Evolutionary conservation across 2,113 vertebrate species (phyloP).

Genomic region (Menidia beryllina): DNA sequence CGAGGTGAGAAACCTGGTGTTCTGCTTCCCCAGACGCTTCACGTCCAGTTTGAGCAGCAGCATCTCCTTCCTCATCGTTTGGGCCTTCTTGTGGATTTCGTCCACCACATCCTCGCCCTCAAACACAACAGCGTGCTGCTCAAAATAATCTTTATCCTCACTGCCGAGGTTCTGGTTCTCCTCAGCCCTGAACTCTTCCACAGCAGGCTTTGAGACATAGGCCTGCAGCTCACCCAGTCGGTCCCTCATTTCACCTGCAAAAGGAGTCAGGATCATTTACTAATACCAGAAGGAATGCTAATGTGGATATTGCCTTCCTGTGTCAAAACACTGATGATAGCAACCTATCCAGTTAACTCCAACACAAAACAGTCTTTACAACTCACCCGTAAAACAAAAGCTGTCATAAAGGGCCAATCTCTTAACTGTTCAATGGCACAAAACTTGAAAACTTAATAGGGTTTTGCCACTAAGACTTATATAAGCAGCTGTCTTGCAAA

Average conservation of each 20-base stretch:
- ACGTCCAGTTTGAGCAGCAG: constrained; percentile 86
- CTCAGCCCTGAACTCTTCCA: constrained; percentile 15
- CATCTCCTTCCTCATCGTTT: constrained; percentile 87
- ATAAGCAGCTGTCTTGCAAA: background rate
- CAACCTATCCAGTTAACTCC: too few species aligned
- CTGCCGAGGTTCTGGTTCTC: background rate
- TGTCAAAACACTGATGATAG: too few species aligned
- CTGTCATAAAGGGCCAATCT: background rate
- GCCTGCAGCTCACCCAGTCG: constrained; percentile 86
- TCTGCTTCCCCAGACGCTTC: constrained; percentile 91
- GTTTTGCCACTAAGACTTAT: too few species aligned
- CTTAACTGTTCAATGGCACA: background rate
- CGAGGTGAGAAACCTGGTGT: constrained; percentile 93
- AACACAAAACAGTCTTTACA: background rate
- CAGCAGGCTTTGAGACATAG: constrained; percentile 69
- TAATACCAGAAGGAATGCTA: background rate
- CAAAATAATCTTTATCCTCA: constrained; percentile 58
- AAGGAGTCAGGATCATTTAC: constrained; percentile 7
- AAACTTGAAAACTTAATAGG: background rate
- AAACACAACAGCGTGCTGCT: constrained; percentile 82
- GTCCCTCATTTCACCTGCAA: constrained; percentile 91
- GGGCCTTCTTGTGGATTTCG: constrained; percentile 86
- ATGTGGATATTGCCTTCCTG: too few species aligned
- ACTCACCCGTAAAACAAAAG: background rate
- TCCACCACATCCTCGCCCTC: constrained; percentile 88